Evolutionary conservation across 2,113 vertebrate genomes (phyloP).

Genomic region (Hepsetus odoe): DNA sequence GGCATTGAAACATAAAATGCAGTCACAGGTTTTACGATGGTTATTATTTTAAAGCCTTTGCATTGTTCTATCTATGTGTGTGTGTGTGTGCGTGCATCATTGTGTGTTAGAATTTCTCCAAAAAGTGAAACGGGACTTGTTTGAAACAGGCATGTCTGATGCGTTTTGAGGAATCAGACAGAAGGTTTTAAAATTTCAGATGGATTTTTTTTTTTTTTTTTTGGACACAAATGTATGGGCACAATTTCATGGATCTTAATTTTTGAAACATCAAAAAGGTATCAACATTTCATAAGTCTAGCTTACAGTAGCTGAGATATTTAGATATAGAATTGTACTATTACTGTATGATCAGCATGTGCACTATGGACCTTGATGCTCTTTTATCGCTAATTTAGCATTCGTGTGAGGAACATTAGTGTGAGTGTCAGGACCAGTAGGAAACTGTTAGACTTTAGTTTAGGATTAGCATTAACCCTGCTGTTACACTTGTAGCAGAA

Average conservation of each 20-base stretch:
- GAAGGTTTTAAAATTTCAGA: not conserved
- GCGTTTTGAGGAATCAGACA: too few species aligned
- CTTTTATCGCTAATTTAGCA: not conserved
- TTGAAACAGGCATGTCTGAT: too few species aligned
- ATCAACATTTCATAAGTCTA: constrained; percentile 49
- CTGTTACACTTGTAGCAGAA: constrained; percentile 32
- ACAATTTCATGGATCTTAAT: not conserved
- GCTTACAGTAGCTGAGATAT: constrained; percentile 45
- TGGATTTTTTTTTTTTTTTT: not conserved
- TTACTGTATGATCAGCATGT: not conserved
- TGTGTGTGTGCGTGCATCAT: not conserved
- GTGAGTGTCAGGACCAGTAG: not conserved
- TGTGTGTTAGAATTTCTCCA: not conserved
- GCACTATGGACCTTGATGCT: not conserved
- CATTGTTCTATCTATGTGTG: not conserved
- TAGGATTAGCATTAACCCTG: not conserved
- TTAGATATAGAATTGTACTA: not conserved
- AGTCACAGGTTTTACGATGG: not conserved
- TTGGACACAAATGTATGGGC: not conserved
- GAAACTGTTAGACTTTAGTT: not conserved
- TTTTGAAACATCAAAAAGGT: not conserved
- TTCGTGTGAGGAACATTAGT: not conserved
- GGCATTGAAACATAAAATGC: not conserved
- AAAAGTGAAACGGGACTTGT: not conserved
- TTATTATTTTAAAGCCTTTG: not conserved